Evolutionary conservation across 2,888 invertebrate species (phyloP).

Genomic region (Gastracanthus pulcherrimus): DNA sequence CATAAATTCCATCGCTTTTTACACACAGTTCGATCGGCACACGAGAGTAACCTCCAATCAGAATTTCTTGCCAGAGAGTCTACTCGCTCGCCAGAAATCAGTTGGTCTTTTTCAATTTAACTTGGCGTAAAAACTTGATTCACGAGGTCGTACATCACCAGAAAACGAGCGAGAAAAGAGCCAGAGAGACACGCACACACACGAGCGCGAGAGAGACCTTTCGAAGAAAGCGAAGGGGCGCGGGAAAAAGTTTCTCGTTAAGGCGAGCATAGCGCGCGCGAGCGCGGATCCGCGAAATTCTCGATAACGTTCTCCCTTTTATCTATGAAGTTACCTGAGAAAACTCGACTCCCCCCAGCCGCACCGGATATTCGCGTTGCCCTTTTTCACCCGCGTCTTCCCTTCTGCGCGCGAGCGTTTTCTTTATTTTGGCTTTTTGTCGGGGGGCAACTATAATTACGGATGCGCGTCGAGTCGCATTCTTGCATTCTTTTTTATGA

Average conservation of each 20-base stretch:
- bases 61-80: conserved; percentile 33
- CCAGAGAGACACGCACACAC: conserved; percentile 11
- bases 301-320: conserved; percentile 37
- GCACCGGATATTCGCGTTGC: not conserved
- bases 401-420: too few species aligned
- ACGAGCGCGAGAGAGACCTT: not conserved
- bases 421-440: too few species aligned
- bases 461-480: too few species aligned
- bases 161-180: not conserved
- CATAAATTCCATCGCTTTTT: not conserved
- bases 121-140: conserved; percentile 50
- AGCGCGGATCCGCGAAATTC: conserved; percentile 27
- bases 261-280: too few species aligned
- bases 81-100: conserved; percentile 36
- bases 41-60: conserved; percentile 20
- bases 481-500: too few species aligned
- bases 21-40: not conserved
- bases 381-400: not conserved
- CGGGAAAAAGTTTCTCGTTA: conserved; percentile 50
- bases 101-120: conserved; percentile 53
- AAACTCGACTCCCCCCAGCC: not conserved
- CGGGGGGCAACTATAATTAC: too few species aligned
- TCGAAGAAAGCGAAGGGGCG: not conserved
- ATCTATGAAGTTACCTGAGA: conserved; percentile 9
- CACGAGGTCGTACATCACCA: conserved; percentile 47